Evolutionary conservation across 2,888 invertebrate species (phyloP), one percentile per base, ranked within the genome.

Genomic region (Macrophya annulata): DNA sequence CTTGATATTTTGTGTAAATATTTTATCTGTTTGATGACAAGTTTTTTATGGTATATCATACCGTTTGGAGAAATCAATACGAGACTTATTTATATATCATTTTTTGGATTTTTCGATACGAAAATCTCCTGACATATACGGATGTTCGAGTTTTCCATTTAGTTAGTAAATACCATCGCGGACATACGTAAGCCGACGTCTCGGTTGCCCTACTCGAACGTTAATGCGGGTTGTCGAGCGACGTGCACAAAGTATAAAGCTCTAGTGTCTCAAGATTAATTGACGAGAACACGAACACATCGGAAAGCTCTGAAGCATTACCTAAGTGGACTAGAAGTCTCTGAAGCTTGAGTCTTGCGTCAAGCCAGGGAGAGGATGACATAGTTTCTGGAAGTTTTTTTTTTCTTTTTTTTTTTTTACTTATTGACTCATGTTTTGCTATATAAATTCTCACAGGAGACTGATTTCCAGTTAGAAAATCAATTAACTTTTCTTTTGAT

Each of bases 261-360:
- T 81, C 43, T 81, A 43, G 59, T 81, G 40, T 62, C 43, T 81
- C 59, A 43, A 81, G 81, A 81, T 81, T 81, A 81, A 81, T 81
- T 81, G 59, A 81, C 43, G 62, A 81, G 62, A 62, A 81, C 59
- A 81, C 62, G 37, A 40, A 62, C 81, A 81, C 81, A 40, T 81
- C 81, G 81, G 62, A 15, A 59, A 40, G 43, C 40, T 62, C 25
- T 62, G 15, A 62, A 25, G 62, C 59, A 81, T 81, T 62, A 59
- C 62, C 81, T 81, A 81, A 81, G 81, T 81, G 81, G 81, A 81
- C 81, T 21, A n/a, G 59, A 59, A 62, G 62, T 59, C 81, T 62
- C 21, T n/a, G 31, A 62, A 81, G 62, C 59, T 81, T n/a, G 81
- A 43, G 40, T 12, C 15, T 17, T 8, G 62, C 15, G 21, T 40